These are phyloP conservation scores for Drosophila bipectinata DNA, from an alignment of 1,140 invertebrate species.

Conservation along the genomic window DNA sequence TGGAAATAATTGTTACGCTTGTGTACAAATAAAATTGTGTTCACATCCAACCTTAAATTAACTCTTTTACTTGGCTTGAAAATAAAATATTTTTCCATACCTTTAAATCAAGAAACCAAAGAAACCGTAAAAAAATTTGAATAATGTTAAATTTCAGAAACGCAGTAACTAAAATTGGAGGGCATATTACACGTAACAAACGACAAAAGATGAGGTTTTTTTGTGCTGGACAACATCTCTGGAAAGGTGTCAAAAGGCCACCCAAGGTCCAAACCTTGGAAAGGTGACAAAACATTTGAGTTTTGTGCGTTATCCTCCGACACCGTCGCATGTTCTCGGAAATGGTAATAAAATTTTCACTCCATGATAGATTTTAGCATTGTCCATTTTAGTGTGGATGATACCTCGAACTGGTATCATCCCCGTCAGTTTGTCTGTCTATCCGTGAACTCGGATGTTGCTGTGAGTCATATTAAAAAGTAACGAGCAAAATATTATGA, in stretches of 20 bases:
- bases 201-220: slow-evolving; percentile 71
- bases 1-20: not conserved
- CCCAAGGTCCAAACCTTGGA: slow-evolving; percentile 49
- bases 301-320: slow-evolving; percentile 81
- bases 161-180: not conserved
- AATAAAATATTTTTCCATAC: no score
- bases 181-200: slow-evolving; percentile 76
- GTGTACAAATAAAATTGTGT: no score
- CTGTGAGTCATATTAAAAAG: slow-evolving; percentile 80
- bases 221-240: not conserved
- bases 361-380: slow-evolving; percentile 77
- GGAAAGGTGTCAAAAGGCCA: slow-evolving; percentile 10
- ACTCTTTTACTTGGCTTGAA: no score
- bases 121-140: no score
- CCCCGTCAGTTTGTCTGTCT: slow-evolving; percentile 15
- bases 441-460: slow-evolving; percentile 68
- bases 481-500: slow-evolving; percentile 81
- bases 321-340: slow-evolving; percentile 47
- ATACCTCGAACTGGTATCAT: slow-evolving; percentile 32
- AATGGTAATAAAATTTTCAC: slow-evolving; percentile 77
- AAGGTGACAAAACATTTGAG: slow-evolving; percentile 82
- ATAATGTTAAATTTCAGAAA: no score
- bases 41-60: no score
- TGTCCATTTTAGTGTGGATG: slow-evolving; percentile 69
- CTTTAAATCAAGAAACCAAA: no score